phyloP scores from a whole-genome alignment of 2,888 invertebrate genomes.

The Pilophorus perplexus region DNA sequence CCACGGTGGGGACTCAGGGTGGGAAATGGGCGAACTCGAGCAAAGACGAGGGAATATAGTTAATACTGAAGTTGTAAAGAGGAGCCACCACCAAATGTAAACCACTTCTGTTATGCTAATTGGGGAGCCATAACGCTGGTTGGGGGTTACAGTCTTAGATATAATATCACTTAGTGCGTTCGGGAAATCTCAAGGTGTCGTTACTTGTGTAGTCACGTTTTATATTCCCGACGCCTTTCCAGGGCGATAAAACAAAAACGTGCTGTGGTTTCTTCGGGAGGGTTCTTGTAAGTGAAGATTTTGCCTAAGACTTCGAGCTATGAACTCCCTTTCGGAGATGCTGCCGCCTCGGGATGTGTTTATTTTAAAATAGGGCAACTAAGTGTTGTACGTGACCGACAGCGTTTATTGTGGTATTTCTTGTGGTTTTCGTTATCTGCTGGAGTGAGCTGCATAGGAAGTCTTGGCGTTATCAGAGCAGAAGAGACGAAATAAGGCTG shows the following conservation, averaged over 20 bases:
- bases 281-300: too few species aligned
- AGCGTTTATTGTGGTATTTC: constrained; percentile 21
- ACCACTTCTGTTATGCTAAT: constrained; percentile 36
- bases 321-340: not conserved
- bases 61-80: constrained; percentile 35
- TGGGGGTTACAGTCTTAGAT: constrained; percentile 19
- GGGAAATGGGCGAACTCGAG: not conserved
- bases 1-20: not conserved
- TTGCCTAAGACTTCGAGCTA: too few species aligned
- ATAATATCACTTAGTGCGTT: constrained; percentile 30
- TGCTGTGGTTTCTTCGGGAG: constrained; percentile 31
- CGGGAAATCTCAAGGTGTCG: constrained; percentile 20
- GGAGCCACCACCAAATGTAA: constrained; percentile 27
- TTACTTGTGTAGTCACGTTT: constrained; percentile 34
- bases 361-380: constrained; percentile 27
- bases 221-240: constrained; percentile 18
- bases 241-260: constrained; percentile 30
- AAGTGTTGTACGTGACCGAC: constrained; percentile 25
- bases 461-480: too few species aligned
- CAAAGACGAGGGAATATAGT: constrained; percentile 32
- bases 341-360: constrained; percentile 16
- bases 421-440: too few species aligned
- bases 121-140: constrained; percentile 22
- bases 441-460: too few species aligned
- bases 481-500: too few species aligned